phyloP scores from a whole-genome alignment of 1,140 invertebrate species.

The Drosophila seguyi region DNA sequence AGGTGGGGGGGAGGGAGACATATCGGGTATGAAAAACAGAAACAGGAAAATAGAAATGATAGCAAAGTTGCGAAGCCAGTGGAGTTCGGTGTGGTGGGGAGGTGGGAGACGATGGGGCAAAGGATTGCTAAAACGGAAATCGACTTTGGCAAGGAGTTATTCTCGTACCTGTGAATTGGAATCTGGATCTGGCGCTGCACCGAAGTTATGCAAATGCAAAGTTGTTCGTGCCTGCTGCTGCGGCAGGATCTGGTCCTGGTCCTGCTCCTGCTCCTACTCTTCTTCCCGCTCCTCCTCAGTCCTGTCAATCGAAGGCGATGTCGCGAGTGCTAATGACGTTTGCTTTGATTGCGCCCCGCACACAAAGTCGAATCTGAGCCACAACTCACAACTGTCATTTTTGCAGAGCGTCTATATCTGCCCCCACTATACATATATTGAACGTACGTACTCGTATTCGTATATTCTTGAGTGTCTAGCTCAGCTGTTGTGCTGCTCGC shows the following conservation, averaged over 20 bases:
- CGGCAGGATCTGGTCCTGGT: constrained; percentile 29
- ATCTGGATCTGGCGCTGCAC: constrained; percentile 61
- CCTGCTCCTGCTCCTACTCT: constrained; percentile 9
- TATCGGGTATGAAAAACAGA: constrained; percentile 58
- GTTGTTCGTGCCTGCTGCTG: constrained; percentile 45
- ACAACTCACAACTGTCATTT: constrained; percentile 73
- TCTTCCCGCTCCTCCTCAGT: neutral
- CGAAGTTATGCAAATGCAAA: constrained; percentile 77
- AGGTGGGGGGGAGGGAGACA: constrained; percentile 10
- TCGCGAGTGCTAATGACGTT: constrained; percentile 79
- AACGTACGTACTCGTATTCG: neutral
- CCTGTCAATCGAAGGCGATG: constrained; percentile 68
- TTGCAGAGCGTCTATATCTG: constrained; percentile 31
- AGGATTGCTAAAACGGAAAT: constrained; percentile 65
- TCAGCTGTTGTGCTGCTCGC: constrained; percentile 19
- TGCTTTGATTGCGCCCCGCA: constrained; percentile 74
- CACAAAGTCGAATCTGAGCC: constrained; percentile 43
- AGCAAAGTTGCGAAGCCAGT: constrained; percentile 50
- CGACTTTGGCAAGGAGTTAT: constrained; percentile 78
- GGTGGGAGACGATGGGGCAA: neutral
- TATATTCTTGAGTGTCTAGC: constrained; percentile 34
- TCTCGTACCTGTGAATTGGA: constrained; percentile 59
- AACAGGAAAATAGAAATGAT: constrained; percentile 79
- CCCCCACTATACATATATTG: constrained; percentile 5
- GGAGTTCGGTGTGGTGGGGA: neutral